Conservation (phyloP, 1,140 invertebrate genomes). For the Oedothorax gibbosus region DNA sequence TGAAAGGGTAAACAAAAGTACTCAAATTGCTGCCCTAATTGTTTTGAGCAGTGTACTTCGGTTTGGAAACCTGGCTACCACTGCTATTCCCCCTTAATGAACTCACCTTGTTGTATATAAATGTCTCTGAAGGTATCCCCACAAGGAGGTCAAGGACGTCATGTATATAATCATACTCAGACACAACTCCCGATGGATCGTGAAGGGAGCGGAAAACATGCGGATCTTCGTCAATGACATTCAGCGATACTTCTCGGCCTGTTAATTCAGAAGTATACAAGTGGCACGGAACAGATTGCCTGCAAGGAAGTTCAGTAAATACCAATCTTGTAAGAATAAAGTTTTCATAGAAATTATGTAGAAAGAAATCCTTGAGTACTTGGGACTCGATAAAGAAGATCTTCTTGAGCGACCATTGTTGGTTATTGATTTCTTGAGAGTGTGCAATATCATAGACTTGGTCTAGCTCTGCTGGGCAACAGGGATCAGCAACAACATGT, state of each 20-base stretch:
- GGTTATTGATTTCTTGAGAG: too few species aligned
- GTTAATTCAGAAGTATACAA: constrained; percentile 26
- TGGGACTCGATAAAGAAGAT: too few species aligned
- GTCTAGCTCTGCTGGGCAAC: too few species aligned
- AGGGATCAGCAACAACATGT: too few species aligned
- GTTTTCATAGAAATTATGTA: background rate
- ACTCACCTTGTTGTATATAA: constrained; percentile 34
- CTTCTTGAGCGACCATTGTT: too few species aligned
- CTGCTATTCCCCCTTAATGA: background rate
- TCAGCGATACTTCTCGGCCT: constrained; percentile 14
- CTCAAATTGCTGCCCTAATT: too few species aligned
- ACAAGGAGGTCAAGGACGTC: constrained; percentile 42
- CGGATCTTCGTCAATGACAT: constrained; percentile 29
- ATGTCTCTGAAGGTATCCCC: constrained; percentile 38
- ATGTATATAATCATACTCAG: constrained; percentile 26
- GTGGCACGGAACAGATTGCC: constrained; percentile 27
- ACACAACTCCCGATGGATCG: background rate
- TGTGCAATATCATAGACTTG: too few species aligned
- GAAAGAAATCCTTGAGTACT: too few species aligned
- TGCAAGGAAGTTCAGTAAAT: constrained; percentile 1
- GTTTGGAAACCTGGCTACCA: too few species aligned
- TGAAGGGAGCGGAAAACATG: constrained; percentile 4
- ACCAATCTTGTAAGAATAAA: background rate
- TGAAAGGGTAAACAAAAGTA: too few species aligned
- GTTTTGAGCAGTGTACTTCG: too few species aligned